These are phyloP conservation scores for Thaumetopoea pityocampa DNA, from an alignment of 1,140 invertebrate genomes.

Conservation along the genomic window DNA sequence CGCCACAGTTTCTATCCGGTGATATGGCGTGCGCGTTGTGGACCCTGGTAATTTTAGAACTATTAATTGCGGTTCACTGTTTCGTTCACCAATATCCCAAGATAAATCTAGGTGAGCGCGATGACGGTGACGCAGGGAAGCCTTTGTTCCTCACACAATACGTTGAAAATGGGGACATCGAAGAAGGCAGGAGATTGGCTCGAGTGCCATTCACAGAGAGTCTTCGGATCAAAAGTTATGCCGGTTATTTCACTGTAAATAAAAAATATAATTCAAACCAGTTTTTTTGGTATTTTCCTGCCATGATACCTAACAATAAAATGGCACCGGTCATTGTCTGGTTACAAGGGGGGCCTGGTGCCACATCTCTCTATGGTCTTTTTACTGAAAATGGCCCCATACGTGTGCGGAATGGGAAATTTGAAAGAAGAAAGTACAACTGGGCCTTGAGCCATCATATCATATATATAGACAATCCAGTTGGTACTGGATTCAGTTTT, in stretches of 20 bases:
- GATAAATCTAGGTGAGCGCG: slow-evolving; percentile 48
- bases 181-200: slow-evolving; percentile 45
- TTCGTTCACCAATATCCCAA: slow-evolving; percentile 56
- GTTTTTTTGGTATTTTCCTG: slow-evolving; percentile 89
- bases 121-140: slow-evolving; percentile 78
- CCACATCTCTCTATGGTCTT: slow-evolving; percentile 86
- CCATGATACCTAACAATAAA: slow-evolving; percentile 67
- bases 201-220: slow-evolving; percentile 59
- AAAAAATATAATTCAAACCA: slow-evolving; percentile 81
- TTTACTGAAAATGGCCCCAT: slow-evolving; percentile 89
- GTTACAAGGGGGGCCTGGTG: slow-evolving; percentile 89
- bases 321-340: slow-evolving; percentile 83
- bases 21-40: slow-evolving; percentile 25
- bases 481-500: slow-evolving; percentile 88
- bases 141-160: slow-evolving; percentile 81
- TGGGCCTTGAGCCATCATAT: slow-evolving; percentile 87
- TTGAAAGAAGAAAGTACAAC: slow-evolving; percentile 79
- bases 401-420: slow-evolving; percentile 63
- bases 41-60: slow-evolving; percentile 33
- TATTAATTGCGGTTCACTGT: slow-evolving; percentile 33
- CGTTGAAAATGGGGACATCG: slow-evolving; percentile 77
- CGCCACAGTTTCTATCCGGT: background rate
- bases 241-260: slow-evolving; percentile 85
- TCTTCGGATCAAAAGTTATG: slow-evolving; percentile 73
- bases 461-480: slow-evolving; percentile 92